Evolutionary conservation across 2,888 invertebrate species (phyloP), one percentile per base, ranked within the genome.

Genomic region (Noctua fimbriata): DNA sequence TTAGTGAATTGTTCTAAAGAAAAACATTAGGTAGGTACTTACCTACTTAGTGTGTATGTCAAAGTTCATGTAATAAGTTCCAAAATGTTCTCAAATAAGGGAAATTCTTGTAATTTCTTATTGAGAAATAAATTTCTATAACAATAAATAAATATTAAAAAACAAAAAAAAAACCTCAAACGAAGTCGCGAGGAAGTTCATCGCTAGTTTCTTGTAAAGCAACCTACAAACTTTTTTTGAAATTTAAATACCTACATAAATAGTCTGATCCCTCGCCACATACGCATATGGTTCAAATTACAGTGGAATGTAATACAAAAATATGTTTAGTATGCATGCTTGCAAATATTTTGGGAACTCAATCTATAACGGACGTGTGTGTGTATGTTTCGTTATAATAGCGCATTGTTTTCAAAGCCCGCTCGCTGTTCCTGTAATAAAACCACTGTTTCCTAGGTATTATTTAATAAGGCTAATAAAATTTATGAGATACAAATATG

Each of bases 311-410:
- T 21, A 58, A 67, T n/a, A 79, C 58, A 41, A 55, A 58, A 71
- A 71, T 69, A 76, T 77, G 58, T 60, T 83, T 75, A 73, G 52
- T 81, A 85, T 85, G 81, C 82, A 72, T 47, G 66, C 55, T 77
- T 74, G 84, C n/a, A 73, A 76, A 79, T 79, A 79, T 84, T 87
- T 84, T 84, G 49, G 67, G 74, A 80, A 85, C 16, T 63, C 63
- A 80, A 75, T 73, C 81, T 75, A 55, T 65, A 88, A 75, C 85
- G 85, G 88, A 85, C 73, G 77, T 65, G 69, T 83, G 72, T 79
- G 80, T 84, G 67, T 84, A 74, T 79, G 69, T 81, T 87, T 58
- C 70, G 78, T 69, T 67, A 75, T 79, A 85, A 85, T 78, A 75
- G 49, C 55, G 69, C 73, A 78, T 84, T 89, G 83, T 85, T 84